Conservation (phyloP, 2,888 invertebrate genomes). For the Drosophila falleni region DNA sequence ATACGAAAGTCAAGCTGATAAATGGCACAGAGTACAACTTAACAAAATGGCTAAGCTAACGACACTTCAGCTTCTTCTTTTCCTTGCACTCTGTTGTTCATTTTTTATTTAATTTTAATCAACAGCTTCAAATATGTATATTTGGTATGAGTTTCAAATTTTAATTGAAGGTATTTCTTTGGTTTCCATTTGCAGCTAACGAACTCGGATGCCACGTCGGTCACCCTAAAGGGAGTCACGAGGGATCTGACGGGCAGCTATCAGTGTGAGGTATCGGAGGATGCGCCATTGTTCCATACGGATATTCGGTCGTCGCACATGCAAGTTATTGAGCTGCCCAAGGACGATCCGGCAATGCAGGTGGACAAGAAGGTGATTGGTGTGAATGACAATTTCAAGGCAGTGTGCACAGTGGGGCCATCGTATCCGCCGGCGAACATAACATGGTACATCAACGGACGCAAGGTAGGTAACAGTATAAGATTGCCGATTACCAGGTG, state of each 20-base stretch:
- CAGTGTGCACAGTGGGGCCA: conserved; percentile 87
- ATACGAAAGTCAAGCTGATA: background rate
- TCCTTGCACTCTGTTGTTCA: conserved; percentile 1
- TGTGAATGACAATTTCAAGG: conserved; percentile 86
- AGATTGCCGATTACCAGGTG: conserved; percentile 2
- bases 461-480: conserved; percentile 84
- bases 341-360: conserved; percentile 86
- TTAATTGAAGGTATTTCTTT: conserved; percentile 23
- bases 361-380: conserved; percentile 86
- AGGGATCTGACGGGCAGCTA: conserved; percentile 87
- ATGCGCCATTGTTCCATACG: conserved; percentile 87
- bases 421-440: conserved; percentile 87
- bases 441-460: conserved; percentile 87
- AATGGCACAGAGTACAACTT: background rate
- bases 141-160: conserved; percentile 12
- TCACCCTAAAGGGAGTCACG: conserved; percentile 86
- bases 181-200: conserved; percentile 82
- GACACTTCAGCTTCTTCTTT: conserved; percentile 2
- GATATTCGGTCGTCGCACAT: conserved; percentile 86
- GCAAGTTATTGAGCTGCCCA: conserved; percentile 87
- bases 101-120: conserved; percentile 38
- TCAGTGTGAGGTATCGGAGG: conserved; percentile 88
- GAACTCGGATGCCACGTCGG: conserved; percentile 87
- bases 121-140: conserved; percentile 10
- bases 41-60: conserved; percentile 23